These are phyloP conservation scores for Tetragnatha versicolor DNA, from an alignment of 1,140 invertebrate genomes.

Conservation along the genomic window DNA sequence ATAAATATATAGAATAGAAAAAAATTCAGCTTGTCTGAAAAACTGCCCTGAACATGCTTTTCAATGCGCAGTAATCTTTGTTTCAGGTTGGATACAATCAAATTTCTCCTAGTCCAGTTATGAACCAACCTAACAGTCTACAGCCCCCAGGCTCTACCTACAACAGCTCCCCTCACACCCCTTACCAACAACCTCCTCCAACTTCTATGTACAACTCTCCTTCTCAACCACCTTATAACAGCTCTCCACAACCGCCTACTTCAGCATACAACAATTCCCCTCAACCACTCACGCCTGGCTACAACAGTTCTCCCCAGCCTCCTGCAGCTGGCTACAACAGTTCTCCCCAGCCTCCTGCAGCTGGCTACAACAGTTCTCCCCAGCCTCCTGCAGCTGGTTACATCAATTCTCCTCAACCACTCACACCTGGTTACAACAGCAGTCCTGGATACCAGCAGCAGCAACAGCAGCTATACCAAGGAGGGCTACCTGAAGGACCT, in stretches of 20 bases:
- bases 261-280: conserved; percentile 11
- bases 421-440: not conserved
- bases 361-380: not conserved
- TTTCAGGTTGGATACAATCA: conserved; percentile 41
- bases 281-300: not conserved
- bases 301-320: not conserved
- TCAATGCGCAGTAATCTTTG: no score
- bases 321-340: not conserved
- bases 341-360: not conserved
- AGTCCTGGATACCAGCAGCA: not conserved
- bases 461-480: not conserved
- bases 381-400: not conserved
- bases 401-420: not conserved
- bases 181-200: not conserved
- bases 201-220: not conserved
- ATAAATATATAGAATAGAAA: no score
- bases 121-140: conserved; percentile 18
- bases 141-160: not conserved
- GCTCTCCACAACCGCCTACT: not conserved
- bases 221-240: not conserved
- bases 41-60: no score
- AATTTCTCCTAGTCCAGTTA: conserved; percentile 31
- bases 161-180: not conserved
- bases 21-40: no score
- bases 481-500: conserved; percentile 27